Evolutionary conservation across 1,140 invertebrate species (phyloP), one percentile per base, ranked within the genome.

Genomic region (Asobara japonica): DNA sequence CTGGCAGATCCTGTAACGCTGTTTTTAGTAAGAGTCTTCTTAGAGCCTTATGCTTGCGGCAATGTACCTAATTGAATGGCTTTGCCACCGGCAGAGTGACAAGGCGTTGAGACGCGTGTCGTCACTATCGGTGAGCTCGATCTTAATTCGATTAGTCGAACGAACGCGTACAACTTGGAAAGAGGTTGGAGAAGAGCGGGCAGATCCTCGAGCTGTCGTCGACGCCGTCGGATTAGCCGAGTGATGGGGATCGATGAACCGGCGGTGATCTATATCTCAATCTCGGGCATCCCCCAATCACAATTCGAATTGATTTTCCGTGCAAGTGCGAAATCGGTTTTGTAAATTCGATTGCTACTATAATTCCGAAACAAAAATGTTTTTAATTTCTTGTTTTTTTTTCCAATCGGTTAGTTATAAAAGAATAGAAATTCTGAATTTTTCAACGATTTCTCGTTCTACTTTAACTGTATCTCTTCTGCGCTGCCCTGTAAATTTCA

Each of bases 141-240:
- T 76, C 75, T 76, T 76, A 74, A 76, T 76, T 76, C 72, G 75
- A 76, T 76, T 74, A 71, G 68, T 71, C 70, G 68, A 69, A 38
- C 69, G 56, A 51, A 51, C 48, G 45, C 66, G 41, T 36, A 45
- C n/a, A 38, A 38, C 3, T 38, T 10, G 7, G 36, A n/a, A n/a
- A n/a, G n/a, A n/a, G n/a, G n/a, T 31, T 41, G 36, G 8, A 5
- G 41, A 5, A 45, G 41, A 16, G 41, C 1, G 41, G 2, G 36
- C 48, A 60, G 30, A 18, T 22, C 36, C 25, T 36, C 4, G 16
- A 8, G 11, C 65, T 48, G 25, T 48, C 41, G 41, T 68, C 41
- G 3, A 3, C 11, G 8, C 36, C 25, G 64, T 60, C 51, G 27
- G 66, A 68, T 68, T 68, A 41, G 7, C 64, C 20, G 61, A 33